Conservation (phyloP, 64 coral and sea anemone species). For the Montipora efflorescens region DNA sequence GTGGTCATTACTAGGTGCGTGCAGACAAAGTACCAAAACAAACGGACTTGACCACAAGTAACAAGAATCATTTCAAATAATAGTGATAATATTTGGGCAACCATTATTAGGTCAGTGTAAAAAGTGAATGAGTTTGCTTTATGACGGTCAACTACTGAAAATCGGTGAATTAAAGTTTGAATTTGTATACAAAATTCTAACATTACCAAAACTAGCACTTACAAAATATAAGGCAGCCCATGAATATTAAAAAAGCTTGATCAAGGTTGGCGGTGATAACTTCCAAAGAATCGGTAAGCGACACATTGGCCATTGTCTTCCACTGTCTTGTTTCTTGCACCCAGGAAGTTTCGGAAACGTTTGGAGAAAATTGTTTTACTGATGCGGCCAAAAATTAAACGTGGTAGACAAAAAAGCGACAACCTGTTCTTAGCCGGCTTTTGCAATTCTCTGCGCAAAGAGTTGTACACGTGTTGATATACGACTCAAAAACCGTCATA, state of each 20-base stretch:
- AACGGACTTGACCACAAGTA: too few species aligned
- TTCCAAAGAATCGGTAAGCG: not conserved
- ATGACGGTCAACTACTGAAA: too few species aligned
- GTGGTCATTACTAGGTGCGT: too few species aligned
- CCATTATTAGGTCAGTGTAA: too few species aligned
- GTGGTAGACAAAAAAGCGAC: not conserved
- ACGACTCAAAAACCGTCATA: not conserved
- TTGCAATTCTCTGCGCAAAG: not conserved
- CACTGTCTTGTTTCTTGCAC: not conserved
- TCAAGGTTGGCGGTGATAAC: not conserved
- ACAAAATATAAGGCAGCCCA: constrained; percentile 21
- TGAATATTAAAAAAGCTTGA: constrained; percentile 8
- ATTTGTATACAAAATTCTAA: too few species aligned
- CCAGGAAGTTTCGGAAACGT: not conserved
- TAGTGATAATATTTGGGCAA: too few species aligned
- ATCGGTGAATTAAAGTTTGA: too few species aligned
- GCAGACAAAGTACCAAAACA: too few species aligned
- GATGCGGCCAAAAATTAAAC: not conserved
- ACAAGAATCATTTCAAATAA: too few species aligned
- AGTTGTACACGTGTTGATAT: not conserved
- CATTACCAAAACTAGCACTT: not conserved
- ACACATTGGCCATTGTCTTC: not conserved
- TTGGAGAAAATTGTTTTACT: not conserved
- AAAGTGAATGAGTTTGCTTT: too few species aligned
- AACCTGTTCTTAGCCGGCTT: not conserved